phyloP scores from a whole-genome alignment of 2,797 vertebrate species.

The Sebastolobus alascanus region DNA sequence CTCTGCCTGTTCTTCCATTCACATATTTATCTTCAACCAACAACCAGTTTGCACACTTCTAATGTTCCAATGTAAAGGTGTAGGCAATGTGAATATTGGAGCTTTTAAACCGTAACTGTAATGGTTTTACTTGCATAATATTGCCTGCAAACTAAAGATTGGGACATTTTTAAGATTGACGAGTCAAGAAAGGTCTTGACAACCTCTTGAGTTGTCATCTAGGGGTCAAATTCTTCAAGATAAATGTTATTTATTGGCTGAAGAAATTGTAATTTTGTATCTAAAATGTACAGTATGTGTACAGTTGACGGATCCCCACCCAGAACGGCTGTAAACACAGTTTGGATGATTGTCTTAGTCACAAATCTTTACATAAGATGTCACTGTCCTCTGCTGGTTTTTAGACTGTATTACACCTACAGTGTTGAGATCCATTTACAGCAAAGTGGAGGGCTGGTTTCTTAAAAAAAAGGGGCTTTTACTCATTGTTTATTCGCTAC shows the following conservation, averaged over 20 bases:
- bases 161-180: neutral
- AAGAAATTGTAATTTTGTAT: neutral
- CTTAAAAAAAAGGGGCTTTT: neutral
- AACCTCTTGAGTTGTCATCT: neutral
- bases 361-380: conserved; percentile 57
- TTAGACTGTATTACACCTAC: conserved; percentile 43
- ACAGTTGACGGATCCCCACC: conserved; percentile 13
- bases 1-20: neutral
- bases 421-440: neutral
- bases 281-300: neutral
- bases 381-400: conserved; percentile 81
- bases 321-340: neutral
- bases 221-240: neutral
- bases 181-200: neutral
- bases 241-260: neutral
- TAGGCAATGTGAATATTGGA: neutral
- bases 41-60: neutral
- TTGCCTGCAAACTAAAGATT: neutral
- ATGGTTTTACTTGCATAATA: neutral
- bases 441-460: neutral
- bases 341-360: neutral
- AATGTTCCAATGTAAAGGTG: neutral
- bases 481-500: neutral
- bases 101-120: neutral
- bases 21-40: neutral